These are phyloP conservation scores for Psix sp. DNA, from an alignment of 1,140 invertebrate genomes.

Conservation along the genomic window DNA sequence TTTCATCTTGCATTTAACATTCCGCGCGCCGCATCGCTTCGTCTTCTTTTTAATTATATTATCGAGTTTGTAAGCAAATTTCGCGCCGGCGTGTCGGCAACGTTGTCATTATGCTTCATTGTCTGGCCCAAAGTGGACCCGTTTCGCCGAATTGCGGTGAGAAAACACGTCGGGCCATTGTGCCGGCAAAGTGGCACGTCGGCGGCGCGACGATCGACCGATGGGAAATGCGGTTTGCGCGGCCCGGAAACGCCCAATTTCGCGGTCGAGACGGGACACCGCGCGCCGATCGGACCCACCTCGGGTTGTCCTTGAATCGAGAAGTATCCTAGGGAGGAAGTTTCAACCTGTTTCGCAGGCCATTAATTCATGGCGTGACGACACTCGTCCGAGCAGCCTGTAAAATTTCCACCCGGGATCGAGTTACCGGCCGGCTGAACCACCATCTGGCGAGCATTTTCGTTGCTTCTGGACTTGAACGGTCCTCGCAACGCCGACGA, in stretches of 20 bases:
- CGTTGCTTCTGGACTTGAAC: slow-evolving; percentile 17
- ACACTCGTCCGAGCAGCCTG: slow-evolving; percentile 20
- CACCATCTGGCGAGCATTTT: slow-evolving; percentile 21
- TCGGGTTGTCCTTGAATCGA: too few species aligned
- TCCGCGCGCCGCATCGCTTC: not conserved
- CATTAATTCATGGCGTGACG: slow-evolving; percentile 46
- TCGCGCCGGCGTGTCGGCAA: too few species aligned
- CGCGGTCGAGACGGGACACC: slow-evolving; percentile 16
- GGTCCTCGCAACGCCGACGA: too few species aligned
- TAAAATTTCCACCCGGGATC: slow-evolving; percentile 25
- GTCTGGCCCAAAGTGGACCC: slow-evolving; percentile 8
- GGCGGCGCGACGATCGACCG: not conserved
- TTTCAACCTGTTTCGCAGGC: slow-evolving; percentile 46
- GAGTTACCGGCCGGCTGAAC: slow-evolving; percentile 15
- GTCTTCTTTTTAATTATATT: slow-evolving; percentile 18
- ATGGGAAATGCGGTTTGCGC: slow-evolving; percentile 34
- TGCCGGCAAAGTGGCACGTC: slow-evolving; percentile 12
- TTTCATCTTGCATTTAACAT: slow-evolving; percentile 25
- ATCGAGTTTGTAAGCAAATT: slow-evolving; percentile 9
- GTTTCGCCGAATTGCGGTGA: slow-evolving; percentile 11
- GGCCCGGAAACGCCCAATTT: slow-evolving; percentile 38
- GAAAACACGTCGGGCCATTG: slow-evolving; percentile 4
- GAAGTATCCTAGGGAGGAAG: slow-evolving; percentile 20
- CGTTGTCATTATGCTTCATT: slow-evolving; percentile 9
- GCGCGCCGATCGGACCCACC: slow-evolving; percentile 3